Evolutionary conservation across 2,888 invertebrate species (phyloP), one percentile per base, ranked within the genome.

Genomic region (Eupithecia inturbata): DNA sequence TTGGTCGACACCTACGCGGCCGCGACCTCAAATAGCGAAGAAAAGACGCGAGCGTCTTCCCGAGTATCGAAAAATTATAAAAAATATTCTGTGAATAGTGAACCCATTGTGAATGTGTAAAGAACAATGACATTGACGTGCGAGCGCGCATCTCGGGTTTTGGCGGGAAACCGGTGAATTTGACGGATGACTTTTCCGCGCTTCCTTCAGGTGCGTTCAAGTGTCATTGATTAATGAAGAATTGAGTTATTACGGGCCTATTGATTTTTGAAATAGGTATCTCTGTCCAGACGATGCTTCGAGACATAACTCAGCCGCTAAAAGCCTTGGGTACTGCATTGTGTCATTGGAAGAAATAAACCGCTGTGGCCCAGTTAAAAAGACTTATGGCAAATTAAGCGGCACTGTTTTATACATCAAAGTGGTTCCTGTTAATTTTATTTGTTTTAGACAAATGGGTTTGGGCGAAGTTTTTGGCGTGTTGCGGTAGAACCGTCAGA

Each of bases 111-210:
- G 70, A 74, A 75, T 72, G 78, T 80, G 77, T 60, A 67, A 71
- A 74, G 76, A 79, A 77, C 77, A 87, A 88, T 87, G 87, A 89
- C 88, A 88, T 88, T 90, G 91, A 87, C 86, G 84, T 85, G 90
- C 89, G 89, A 87, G 86, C 81, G 85, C 86, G 79, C 81, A 82
- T 79, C 82, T 82, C 87, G 36, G 10, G 85, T 87, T 91, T 90
- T 88, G 90, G 90, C 92, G 92, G 86, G 84, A 91, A 91, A 89
- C 86, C 87, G 85, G 79, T 83, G 84, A 82, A 85, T 68, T 75
- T 92, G 93, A 93, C 92, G 88, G 90, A 92, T 93, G 92, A 90
- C 84, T 86, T 87, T 91, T 89, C 88, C 92, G 90, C 92, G 88
- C 87, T 89, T 82, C 82, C 86, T 89, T 89, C 91, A 93, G 93